Percentiles rank a stretch among this genome's conserved stretches.
Evolutionary conservation across 2,888 invertebrate genomes (phyloP).

Genomic region (Melanchra persicariae): DNA sequence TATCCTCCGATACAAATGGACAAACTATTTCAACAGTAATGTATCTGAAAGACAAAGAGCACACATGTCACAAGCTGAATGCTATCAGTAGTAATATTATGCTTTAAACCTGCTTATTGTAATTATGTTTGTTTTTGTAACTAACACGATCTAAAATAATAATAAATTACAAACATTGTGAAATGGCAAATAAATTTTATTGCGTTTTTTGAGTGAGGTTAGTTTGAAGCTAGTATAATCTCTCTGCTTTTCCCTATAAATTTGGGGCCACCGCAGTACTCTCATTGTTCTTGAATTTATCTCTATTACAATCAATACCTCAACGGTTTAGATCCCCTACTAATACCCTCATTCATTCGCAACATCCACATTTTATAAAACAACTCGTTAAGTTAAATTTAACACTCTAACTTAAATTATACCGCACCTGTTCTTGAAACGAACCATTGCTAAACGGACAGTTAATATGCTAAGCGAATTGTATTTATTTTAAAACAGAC

Average conservation of each 20-base stretch:
- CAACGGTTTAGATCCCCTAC: not conserved
- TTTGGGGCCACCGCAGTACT: too few species aligned
- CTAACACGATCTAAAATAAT: too few species aligned
- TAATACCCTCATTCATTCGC: not conserved
- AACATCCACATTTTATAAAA: too few species aligned
- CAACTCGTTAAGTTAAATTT: not conserved
- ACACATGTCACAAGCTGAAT: slow-evolving; percentile 1
- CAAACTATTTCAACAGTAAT: slow-evolving; percentile 92
- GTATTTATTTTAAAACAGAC: not conserved
- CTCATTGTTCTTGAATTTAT: not conserved
- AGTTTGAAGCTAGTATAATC: not conserved
- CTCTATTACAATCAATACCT: not conserved
- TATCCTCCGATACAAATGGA: slow-evolving; percentile 85
- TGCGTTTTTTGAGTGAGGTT: not conserved
- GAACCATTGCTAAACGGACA: slow-evolving; percentile 88
- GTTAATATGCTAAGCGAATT: not conserved
- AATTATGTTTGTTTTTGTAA: too few species aligned
- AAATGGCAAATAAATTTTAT: not conserved
- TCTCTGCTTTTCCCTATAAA: not conserved
- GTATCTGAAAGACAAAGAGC: slow-evolving; percentile 90
- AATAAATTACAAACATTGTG: too few species aligned
- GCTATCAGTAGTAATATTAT: too few species aligned
- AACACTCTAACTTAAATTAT: not conserved
- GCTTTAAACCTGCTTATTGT: too few species aligned
- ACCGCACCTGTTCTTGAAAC: slow-evolving; percentile 91